Percentiles rank a stretch among this genome's conserved stretches.
phyloP scores from a whole-genome alignment of 2,113 vertebrate genomes.

The Vanacampus margaritifer region DNA sequence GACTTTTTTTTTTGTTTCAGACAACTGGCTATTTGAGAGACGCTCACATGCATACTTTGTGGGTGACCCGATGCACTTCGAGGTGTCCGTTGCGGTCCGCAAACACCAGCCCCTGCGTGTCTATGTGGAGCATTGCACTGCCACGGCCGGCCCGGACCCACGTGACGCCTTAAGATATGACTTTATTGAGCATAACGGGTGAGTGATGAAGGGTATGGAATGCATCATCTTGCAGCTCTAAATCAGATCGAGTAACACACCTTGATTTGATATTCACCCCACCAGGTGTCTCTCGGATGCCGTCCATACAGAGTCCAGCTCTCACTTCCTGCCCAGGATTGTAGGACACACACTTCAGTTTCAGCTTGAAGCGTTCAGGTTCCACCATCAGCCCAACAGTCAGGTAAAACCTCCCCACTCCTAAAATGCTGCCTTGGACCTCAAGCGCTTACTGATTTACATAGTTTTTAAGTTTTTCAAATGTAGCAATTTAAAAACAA shows the following conservation, averaged over 20 bases:
- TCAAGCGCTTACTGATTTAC: not conserved
- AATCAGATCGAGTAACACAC: not conserved
- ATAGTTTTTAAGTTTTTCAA: no score
- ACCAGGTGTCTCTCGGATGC: conserved; percentile 64
- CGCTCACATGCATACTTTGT: conserved; percentile 50
- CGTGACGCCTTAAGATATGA: conserved; percentile 38
- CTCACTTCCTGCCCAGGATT: conserved; percentile 49
- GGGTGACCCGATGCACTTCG: conserved; percentile 58
- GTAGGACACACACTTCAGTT: conserved; percentile 53
- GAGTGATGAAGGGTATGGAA: conserved; percentile 5
- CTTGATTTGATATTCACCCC: not conserved
- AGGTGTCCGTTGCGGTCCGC: conserved; percentile 46
- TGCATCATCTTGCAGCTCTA: not conserved
- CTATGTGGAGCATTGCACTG: conserved; percentile 60
- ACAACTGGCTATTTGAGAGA: conserved; percentile 54
- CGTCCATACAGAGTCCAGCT: conserved; percentile 54
- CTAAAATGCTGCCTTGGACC: no score
- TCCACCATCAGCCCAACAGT: conserved; percentile 43
- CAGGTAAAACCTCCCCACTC: conserved; percentile 24
- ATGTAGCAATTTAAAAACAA: no score
- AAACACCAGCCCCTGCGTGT: conserved; percentile 55
- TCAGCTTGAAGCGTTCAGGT: conserved; percentile 62
- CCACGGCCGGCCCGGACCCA: conserved; percentile 45
- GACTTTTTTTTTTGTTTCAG: conserved; percentile 25
- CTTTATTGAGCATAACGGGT: conserved; percentile 62